phyloP scores from a whole-genome alignment of 2,888 invertebrate species.

The Lumbricus terrestris region DNA sequence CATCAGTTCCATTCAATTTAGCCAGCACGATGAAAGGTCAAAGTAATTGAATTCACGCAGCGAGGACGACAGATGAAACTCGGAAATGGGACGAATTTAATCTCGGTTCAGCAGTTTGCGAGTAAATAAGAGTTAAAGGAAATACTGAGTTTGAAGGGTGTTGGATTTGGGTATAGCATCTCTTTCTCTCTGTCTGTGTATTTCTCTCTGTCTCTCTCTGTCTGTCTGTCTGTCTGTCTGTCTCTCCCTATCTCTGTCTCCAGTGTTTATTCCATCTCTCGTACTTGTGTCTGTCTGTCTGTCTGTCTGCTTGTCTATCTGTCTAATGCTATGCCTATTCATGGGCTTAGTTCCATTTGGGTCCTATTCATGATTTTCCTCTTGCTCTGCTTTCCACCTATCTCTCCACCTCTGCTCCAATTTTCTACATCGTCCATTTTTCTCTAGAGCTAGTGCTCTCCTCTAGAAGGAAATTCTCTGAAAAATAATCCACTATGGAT shows the following conservation, averaged over 20 bases:
- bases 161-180: neutral
- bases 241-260: no score
- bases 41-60: neutral
- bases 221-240: no score
- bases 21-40: neutral
- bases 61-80: neutral
- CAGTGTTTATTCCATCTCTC: no score
- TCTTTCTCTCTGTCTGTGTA: neutral
- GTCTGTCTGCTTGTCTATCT: no score
- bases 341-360: no score
- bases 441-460: neutral
- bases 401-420: neutral
- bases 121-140: neutral
- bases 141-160: neutral
- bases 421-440: no score
- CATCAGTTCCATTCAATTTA: neutral
- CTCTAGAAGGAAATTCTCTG: neutral
- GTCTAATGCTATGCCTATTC: no score
- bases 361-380: neutral
- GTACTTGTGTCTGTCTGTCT: no score
- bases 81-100: neutral
- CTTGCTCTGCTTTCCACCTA: neutral
- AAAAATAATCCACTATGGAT: neutral
- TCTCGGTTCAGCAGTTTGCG: neutral
- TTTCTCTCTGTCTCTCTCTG: no score